Evolutionary conservation across 2,113 vertebrate genomes (phyloP).

Genomic region (Seriola dumerili): DNA sequence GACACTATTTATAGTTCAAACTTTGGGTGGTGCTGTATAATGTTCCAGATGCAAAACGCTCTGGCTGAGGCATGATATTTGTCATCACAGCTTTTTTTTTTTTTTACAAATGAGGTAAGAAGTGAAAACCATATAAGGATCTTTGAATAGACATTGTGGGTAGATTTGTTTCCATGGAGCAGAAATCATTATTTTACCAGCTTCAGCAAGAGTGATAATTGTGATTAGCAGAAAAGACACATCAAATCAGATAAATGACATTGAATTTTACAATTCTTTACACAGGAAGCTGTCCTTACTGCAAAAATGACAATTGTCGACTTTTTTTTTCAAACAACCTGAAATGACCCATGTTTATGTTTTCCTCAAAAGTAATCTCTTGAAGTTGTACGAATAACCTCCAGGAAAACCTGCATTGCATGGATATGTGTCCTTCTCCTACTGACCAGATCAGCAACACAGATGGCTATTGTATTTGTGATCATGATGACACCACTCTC

Average conservation of each 20-base stretch:
- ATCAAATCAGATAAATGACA: background rate
- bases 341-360: background rate
- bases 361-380: background rate
- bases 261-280: background rate
- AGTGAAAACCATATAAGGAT: conserved; percentile 6
- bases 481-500: background rate
- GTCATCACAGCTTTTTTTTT: background rate
- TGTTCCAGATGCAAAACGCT: conserved; percentile 39
- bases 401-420: too few species aligned
- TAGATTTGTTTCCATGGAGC: background rate
- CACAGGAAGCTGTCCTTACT: background rate
- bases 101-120: background rate
- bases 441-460: background rate
- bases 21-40: conserved; percentile 15
- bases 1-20: conserved; percentile 61
- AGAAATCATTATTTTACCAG: background rate
- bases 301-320: background rate
- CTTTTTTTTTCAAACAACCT: background rate
- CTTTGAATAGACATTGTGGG: background rate
- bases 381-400: background rate
- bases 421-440: background rate
- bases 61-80: conserved; percentile 14
- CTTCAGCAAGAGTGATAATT: background rate
- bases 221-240: background rate
- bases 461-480: background rate